Evolutionary conservation across 2,888 invertebrate genomes (phyloP).

Genomic region (Drosophila affinis): DNA sequence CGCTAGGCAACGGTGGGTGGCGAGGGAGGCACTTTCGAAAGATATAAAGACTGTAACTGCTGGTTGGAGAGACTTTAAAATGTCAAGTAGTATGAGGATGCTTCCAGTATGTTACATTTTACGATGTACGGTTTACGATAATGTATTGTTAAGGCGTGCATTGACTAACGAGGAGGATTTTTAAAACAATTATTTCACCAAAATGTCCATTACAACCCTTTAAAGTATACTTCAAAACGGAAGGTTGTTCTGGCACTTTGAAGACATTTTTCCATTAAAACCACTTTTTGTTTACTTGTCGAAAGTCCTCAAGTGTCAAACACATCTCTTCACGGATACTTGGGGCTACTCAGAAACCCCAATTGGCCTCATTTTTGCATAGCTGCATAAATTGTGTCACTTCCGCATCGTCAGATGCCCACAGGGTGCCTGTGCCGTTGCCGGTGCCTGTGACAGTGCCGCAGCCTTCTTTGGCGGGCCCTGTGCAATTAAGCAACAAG

Average conservation of each 20-base stretch:
- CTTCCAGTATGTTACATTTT: neutral
- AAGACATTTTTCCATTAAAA: neutral
- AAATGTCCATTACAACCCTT: neutral
- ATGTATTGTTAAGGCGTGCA: neutral
- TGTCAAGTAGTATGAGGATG: constrained; percentile 23
- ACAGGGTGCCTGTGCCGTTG: constrained; percentile 13
- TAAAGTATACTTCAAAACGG: neutral
- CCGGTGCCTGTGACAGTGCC: neutral
- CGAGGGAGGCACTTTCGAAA: neutral
- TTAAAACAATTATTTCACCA: neutral
- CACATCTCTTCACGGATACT: constrained; percentile 15
- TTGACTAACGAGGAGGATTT: neutral
- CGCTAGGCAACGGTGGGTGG: constrained; percentile 7
- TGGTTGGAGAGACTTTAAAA: constrained; percentile 17
- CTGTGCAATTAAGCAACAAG: constrained; percentile 67
- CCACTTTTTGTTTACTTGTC: neutral
- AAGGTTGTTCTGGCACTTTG: neutral
- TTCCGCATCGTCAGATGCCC: constrained; percentile 56
- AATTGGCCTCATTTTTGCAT: constrained; percentile 60
- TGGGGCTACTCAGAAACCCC: constrained; percentile 18
- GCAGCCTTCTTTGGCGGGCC: constrained; percentile 19
- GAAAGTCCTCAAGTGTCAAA: neutral
- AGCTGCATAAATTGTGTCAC: constrained; percentile 64
- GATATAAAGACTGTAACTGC: constrained; percentile 2
- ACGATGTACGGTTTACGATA: neutral